Evolutionary conservation across 2,888 invertebrate genomes (phyloP), one percentile per base, ranked within the genome.

Genomic region (Peribatodes rhomboidaria): DNA sequence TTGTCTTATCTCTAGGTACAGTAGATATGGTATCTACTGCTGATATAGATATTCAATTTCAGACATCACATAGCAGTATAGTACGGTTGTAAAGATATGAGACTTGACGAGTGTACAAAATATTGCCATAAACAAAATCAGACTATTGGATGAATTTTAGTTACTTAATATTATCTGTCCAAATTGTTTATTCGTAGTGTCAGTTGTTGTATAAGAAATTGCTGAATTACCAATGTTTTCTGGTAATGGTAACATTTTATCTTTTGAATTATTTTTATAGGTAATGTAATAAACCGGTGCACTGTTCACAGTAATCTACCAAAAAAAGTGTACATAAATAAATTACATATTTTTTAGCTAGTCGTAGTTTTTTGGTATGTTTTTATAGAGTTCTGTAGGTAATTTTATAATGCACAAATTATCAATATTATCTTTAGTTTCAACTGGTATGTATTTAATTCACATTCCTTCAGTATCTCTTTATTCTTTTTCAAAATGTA

Each of bases 241-340:
- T 52, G 56, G 46, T 57, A 42, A 49, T 67, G 31, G 57, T 41
- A 50, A 63, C 56, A 62, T 61, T 52, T 50, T 72, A 56, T 61
- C 16, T 60, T 67, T 61, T 58, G 61, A 55, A 64, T 61, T 35
- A 44, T 54, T 47, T 49, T 61, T 57, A 65, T 14, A 47, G 39
- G 20, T 49, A 65, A 63, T 60, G 67, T 59, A 42, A 37, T 68
- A 56, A 20, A 63, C 63, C 68, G 73, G 73, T 71, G 74, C 71
- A 71, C 57, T 63, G 59, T 67, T 67, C 65, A 61, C 65, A 68
- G 56, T 58, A 73, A 74, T 76, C 83, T 85, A 87, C 88, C 88
- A 88, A 88, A 87, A 86, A 87, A 27, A 86, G 84, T 87, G 84
- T 88, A 87, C 79, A 87, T 87, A 87, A 77, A 81, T 72, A 79